These are phyloP conservation scores for Deroptyus accipitrinus DNA, from an alignment of 2,113 vertebrate genomes.

Conservation along the genomic window DNA sequence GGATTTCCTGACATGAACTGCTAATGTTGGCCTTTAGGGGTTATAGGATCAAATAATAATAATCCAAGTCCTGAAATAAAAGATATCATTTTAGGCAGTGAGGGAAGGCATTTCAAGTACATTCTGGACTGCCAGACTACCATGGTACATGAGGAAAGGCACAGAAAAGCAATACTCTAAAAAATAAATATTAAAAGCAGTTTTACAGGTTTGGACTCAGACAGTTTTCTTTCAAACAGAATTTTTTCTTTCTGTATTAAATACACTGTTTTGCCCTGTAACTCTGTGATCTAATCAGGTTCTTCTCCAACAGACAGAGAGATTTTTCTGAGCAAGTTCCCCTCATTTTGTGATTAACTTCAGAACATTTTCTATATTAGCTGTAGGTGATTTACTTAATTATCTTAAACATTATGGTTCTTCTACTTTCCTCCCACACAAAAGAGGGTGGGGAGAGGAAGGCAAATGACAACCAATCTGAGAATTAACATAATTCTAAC, in stretches of 20 bases:
- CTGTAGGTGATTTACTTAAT: background rate
- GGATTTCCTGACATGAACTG: conserved; percentile 61
- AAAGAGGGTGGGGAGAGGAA: background rate
- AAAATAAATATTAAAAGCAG: conserved; percentile 22
- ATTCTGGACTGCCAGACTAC: background rate
- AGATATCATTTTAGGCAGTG: background rate
- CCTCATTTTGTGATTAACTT: background rate
- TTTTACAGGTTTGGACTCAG: conserved; percentile 17
- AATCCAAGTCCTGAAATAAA: conserved; percentile 50
- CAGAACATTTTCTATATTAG: background rate
- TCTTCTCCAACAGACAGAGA: background rate
- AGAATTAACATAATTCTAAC: background rate
- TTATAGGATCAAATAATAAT: conserved; percentile 61
- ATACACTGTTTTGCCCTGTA: background rate
- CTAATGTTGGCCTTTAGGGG: conserved; percentile 51
- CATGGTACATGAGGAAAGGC: background rate
- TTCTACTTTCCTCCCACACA: background rate
- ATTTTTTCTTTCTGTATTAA: background rate
- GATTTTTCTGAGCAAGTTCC: background rate
- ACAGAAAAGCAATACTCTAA: background rate
- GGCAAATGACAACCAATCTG: background rate
- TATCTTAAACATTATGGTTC: background rate
- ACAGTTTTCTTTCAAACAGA: background rate
- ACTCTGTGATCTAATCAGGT: background rate
- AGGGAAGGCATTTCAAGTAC: conserved; percentile 33